Conservation (phyloP, 1,140 invertebrate species). For the Cheumatopsyche charites region DNA sequence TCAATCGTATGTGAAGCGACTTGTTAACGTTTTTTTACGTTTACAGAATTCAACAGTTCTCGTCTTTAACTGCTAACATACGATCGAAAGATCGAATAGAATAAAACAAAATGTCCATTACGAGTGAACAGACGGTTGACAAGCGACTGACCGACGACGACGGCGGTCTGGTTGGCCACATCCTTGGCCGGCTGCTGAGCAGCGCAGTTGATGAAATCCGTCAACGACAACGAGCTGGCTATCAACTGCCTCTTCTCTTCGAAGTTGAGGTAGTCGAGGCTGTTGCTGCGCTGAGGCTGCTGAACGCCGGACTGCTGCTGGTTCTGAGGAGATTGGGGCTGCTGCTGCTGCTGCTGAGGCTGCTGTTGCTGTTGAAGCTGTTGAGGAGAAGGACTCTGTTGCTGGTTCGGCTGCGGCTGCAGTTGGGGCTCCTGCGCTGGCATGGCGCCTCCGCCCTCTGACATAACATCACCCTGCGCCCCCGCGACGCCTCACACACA, state of each 20-base stretch:
- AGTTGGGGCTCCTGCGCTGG: slow-evolving; percentile 59
- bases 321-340: slow-evolving; percentile 14
- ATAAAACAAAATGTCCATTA: slow-evolving; percentile 10
- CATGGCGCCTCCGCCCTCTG: slow-evolving; percentile 55
- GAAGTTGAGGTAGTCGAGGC: slow-evolving; percentile 88
- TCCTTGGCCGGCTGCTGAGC: slow-evolving; percentile 63
- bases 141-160: slow-evolving; percentile 57
- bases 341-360: slow-evolving; percentile 40
- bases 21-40: too few species aligned
- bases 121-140: slow-evolving; percentile 20
- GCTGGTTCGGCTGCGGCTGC: slow-evolving; percentile 71
- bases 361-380: slow-evolving; percentile 56
- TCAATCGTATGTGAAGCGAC: too few species aligned
- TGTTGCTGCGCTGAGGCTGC: slow-evolving; percentile 77
- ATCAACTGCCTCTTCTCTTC: slow-evolving; percentile 89
- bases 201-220: slow-evolving; percentile 81
- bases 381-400: slow-evolving; percentile 52
- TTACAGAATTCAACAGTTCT: too few species aligned
- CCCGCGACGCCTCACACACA: slow-evolving; percentile 27
- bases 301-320: slow-evolving; percentile 30
- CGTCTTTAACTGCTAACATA: too few species aligned
- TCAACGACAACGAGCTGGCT: slow-evolving; percentile 82
- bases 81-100: too few species aligned
- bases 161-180: slow-evolving; percentile 56
- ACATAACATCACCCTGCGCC: slow-evolving; percentile 48